These are phyloP conservation scores for Oryzias javanicus DNA, from an alignment of 2,113 vertebrate genomes.

Conservation along the genomic window DNA sequence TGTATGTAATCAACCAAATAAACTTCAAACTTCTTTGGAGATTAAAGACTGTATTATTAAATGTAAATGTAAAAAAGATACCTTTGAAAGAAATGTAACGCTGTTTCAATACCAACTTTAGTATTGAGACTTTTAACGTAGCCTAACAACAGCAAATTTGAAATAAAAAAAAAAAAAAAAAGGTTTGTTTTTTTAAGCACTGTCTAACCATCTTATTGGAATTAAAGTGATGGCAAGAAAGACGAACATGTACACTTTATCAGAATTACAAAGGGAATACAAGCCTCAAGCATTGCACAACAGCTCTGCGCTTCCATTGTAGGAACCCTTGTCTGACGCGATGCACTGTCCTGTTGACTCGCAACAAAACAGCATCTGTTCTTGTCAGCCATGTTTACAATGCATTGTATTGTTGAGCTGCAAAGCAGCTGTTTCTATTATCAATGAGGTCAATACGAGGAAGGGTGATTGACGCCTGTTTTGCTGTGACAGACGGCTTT, in stretches of 20 bases:
- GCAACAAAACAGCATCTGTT: slow-evolving; percentile 19
- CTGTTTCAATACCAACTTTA: too few species aligned
- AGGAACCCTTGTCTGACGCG: background rate
- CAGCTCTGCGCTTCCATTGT: background rate
- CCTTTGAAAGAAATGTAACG: too few species aligned
- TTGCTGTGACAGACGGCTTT: slow-evolving; percentile 39
- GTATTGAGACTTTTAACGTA: too few species aligned
- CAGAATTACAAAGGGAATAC: background rate
- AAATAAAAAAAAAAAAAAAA: too few species aligned
- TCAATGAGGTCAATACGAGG: slow-evolving; percentile 54
- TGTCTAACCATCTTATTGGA: background rate
- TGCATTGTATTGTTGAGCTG: slow-evolving; percentile 19
- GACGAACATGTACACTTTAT: background rate
- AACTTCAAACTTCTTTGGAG: too few species aligned
- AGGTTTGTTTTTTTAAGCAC: too few species aligned
- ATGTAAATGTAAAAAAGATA: too few species aligned
- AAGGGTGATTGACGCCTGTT: slow-evolving; percentile 41
- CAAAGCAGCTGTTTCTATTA: slow-evolving; percentile 38
- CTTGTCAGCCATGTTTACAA: slow-evolving; percentile 22
- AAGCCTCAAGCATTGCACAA: background rate
- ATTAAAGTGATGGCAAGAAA: too few species aligned
- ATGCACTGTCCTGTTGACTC: slow-evolving; percentile 1
- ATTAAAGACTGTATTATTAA: too few species aligned
- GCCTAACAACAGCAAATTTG: too few species aligned
- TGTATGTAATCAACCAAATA: too few species aligned